Conservation (phyloP, 1,140 invertebrate species). For the Panagrolaimus sp. region DNA sequence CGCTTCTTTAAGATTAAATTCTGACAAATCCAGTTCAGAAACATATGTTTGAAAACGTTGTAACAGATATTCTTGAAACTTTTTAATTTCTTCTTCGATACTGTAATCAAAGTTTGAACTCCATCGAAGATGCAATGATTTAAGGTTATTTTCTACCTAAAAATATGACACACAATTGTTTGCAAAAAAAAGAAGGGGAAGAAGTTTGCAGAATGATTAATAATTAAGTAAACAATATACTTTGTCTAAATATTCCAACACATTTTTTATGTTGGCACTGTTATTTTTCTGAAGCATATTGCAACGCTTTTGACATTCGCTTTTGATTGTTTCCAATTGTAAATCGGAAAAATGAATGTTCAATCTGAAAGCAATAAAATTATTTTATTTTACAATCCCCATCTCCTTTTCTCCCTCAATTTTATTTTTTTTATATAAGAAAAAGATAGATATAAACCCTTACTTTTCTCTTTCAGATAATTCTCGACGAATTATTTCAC, state of each 20-base stretch:
- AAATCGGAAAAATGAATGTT: background rate
- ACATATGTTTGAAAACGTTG: conserved; percentile 12
- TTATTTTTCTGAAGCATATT: background rate
- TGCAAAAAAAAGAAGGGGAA: no score
- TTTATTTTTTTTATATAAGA: no score
- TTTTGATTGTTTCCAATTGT: conserved; percentile 2
- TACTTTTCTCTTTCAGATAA: background rate
- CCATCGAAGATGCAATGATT: background rate
- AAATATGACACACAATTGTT: background rate
- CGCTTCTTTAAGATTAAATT: background rate
- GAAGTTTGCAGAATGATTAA: no score
- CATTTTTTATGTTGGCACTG: background rate
- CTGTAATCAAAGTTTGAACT: background rate
- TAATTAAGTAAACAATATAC: background rate
- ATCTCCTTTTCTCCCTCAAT: no score
- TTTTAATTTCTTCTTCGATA: background rate
- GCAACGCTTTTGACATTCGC: background rate
- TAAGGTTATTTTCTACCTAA: conserved; percentile 12
- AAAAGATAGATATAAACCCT: no score
- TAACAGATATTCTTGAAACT: background rate
- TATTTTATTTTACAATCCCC: background rate
- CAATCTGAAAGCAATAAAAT: background rate
- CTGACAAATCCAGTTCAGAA: background rate
- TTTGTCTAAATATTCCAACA: conserved; percentile 1
- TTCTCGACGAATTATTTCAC: conserved; percentile 1